phyloP scores from a whole-genome alignment of 2,797 vertebrate species.

The Coranthus polyacanthus region DNA sequence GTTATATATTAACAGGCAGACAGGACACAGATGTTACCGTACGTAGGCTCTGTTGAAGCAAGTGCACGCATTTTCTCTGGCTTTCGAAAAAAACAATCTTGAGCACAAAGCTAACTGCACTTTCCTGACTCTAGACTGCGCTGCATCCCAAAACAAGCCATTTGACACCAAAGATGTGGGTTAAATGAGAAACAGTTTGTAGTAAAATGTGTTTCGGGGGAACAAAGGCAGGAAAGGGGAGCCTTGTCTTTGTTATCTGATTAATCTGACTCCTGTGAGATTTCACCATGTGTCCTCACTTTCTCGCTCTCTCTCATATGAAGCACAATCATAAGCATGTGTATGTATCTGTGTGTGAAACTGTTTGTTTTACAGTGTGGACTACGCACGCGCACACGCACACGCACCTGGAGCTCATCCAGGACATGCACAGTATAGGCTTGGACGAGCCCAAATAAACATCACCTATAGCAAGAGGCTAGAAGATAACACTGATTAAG shows the following conservation, averaged over 20 bases:
- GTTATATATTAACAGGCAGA: slow-evolving; percentile 47
- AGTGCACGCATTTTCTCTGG: neutral
- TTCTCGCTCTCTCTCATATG: slow-evolving; percentile 12
- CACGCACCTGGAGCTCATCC: slow-evolving; percentile 65
- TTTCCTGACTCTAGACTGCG: neutral
- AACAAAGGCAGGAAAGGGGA: slow-evolving; percentile 71
- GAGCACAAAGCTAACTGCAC: neutral
- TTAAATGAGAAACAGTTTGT: slow-evolving; percentile 16
- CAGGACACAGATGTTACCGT: slow-evolving; percentile 50
- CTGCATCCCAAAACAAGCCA: slow-evolving; percentile 18
- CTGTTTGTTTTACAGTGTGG: slow-evolving; percentile 26
- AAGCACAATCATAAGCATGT: neutral
- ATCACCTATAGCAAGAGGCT: slow-evolving; percentile 52
- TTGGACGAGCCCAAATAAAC: slow-evolving; percentile 58
- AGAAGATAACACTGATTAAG: slow-evolving; percentile 53
- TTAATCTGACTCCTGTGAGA: slow-evolving; percentile 5
- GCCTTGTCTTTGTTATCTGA: slow-evolving; percentile 28
- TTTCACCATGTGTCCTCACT: slow-evolving; percentile 34
- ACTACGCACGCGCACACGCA: slow-evolving; percentile 1
- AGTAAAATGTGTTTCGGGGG: slow-evolving; percentile 30
- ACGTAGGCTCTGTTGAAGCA: slow-evolving; percentile 1
- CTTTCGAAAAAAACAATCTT: neutral
- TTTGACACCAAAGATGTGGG: neutral
- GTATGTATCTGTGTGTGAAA: slow-evolving; percentile 33
- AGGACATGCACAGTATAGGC: slow-evolving; percentile 29